Evolutionary conservation across 1,140 invertebrate genomes (phyloP), one percentile per base, ranked within the genome.

Genomic region (Wasmannia auropunctata): DNA sequence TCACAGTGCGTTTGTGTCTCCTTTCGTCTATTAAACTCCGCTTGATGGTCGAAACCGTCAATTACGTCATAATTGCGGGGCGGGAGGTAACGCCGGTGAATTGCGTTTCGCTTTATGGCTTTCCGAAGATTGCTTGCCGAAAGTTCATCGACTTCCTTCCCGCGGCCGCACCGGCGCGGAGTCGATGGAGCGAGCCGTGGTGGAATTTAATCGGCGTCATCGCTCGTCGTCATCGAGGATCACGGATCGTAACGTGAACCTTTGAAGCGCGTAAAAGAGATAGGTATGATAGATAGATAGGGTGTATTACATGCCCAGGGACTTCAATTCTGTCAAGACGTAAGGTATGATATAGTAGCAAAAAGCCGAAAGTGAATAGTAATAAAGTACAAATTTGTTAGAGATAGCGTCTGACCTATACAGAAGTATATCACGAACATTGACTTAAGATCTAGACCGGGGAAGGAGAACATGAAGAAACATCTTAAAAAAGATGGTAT

Each of bases 61-160:
- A 89, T 89, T 89, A 88, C 88, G 22, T 88, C 72, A 63, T 89
- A 88, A 89, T 88, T 76, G 86, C 67, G 70, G 70, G 86, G n/a
- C 28, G 34, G 31, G 62, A 54, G 60, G 69, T 63, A 70, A 62
- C 63, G 37, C 14, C 65, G n/a, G 43, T 25, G 43, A 77, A 49
- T 25, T 54, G 43, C 60, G 49, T 80, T 56, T 58, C 40, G 63
- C 28, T 58, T 75, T 76, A 43, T 25, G 37, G 25, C 54, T 89
- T 89, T 86, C 37, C 75, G 60, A 87, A 81, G 79, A 89, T 87
- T 76, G 31, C 56, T 69, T 31, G 70, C 62, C 37, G 56, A 58
- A 86, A 76, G 83, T 89, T 89, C 88, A 60, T 80, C 58, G 88
- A 89, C 67, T 75, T 49, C 22, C 22, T 56, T 62, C 40, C 54